These are phyloP conservation scores for Drosophila neonasuta DNA, from an alignment of 2,888 invertebrate genomes.

Conservation along the genomic window DNA sequence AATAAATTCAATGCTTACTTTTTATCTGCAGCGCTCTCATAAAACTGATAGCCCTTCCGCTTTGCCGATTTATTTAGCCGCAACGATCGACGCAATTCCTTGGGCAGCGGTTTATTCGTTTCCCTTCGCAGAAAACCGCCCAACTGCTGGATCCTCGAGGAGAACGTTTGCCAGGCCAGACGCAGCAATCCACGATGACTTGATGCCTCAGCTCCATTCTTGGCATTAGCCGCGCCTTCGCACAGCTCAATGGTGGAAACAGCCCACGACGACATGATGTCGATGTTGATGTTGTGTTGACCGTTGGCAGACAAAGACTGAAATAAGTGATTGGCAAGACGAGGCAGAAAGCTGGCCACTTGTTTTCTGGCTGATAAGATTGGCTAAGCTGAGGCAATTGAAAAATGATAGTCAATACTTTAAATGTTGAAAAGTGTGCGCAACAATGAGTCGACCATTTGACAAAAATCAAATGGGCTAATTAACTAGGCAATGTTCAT, in stretches of 20 bases:
- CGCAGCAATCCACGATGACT: slow-evolving; percentile 48
- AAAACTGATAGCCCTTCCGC: slow-evolving; percentile 72
- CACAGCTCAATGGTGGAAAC: slow-evolving; percentile 56
- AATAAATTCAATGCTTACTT: slow-evolving; percentile 52
- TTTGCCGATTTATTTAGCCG: slow-evolving; percentile 76
- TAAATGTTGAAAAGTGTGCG: slow-evolving; percentile 20
- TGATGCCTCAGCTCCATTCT: slow-evolving; percentile 13
- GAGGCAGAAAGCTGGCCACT: slow-evolving; percentile 6
- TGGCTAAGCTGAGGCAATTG: slow-evolving; percentile 26
- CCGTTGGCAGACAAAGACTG: slow-evolving; percentile 52
- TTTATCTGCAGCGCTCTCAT: slow-evolving; percentile 75
- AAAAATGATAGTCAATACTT: slow-evolving; percentile 1
- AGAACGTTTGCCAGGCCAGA: slow-evolving; percentile 70
- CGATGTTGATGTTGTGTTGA: slow-evolving; percentile 27
- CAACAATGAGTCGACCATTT: slow-evolving; percentile 30
- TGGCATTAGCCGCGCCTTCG: slow-evolving; percentile 24
- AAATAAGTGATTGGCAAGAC: slow-evolving; percentile 25
- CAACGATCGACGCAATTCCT: slow-evolving; percentile 74
- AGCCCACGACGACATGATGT: slow-evolving; percentile 60
- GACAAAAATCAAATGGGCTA: slow-evolving; percentile 19
- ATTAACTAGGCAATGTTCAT: slow-evolving; percentile 43
- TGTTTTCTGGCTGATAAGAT: slow-evolving; percentile 42
- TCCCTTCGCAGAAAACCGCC: slow-evolving; percentile 61
- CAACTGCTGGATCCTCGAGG: slow-evolving; percentile 66
- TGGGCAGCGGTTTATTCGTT: slow-evolving; percentile 73